Base-by-base conservation (phyloP, 1,140 invertebrate genomes). In the Nebria ingens region DNA sequence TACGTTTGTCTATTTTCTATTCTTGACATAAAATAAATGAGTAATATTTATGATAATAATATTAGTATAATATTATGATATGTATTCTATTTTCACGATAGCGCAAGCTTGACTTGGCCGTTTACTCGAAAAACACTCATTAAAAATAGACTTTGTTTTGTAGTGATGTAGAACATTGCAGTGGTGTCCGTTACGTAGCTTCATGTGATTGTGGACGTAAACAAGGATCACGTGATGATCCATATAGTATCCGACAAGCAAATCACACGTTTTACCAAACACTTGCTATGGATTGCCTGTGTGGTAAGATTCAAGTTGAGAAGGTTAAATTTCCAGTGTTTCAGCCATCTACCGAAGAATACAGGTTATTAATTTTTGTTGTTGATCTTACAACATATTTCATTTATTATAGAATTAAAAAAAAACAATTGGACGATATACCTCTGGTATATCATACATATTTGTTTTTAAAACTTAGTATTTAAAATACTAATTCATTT, bases 181-280 rank as follows among this genome's bases (percentile, higher is more conserved):
- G 87, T 62, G 85, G 86, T n/a, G 81, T 89, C 12, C 76, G 86
- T 52, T 89, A 91, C 63, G 74, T 90, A 29, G 69, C 88, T 50
- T 85, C 87, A 12, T 97, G 94, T 68, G 93, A 96, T 73, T 97
- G 94, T 76, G 94, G 94, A 0, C 77, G 85, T 49, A 86, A 80
- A 57, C 89, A 93, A 71, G 83, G 82, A 2, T 71, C 83, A 0
- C 80, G 92, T 19, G 91, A 95, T 56, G 93, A 97, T 76, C 93
- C 93, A 0, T 97, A 94, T 67, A 83, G 79, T 19, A 76, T 91
- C 19, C 80, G 84, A 61, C 81, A 84, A 60, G 92, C 93, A 9
- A 97, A 97, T 72, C 85, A 81, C 73, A 83, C 86, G 51, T 96
- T 92, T 72, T 97, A 94, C 71, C 72, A 82, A 60, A 73, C 79